Percentiles rank a stretch among this genome's conserved stretches.
These are phyloP conservation scores for Aphidoletes aphidimyza DNA, from an alignment of 2,888 invertebrate genomes.

Conservation along the genomic window DNA sequence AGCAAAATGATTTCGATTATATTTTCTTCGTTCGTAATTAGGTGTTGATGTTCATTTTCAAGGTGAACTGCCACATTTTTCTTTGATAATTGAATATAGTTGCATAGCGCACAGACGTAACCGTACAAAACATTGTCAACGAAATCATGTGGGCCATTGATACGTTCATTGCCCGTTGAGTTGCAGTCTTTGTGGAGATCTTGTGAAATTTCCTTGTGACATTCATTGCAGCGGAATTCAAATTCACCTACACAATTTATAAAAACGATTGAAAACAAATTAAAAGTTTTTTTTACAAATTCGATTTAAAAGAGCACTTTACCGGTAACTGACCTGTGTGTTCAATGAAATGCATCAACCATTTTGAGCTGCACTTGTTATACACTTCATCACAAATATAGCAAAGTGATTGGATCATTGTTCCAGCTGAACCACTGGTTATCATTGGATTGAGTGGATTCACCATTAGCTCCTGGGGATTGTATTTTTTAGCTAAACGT, in stretches of 20 bases:
- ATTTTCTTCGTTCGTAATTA: neutral
- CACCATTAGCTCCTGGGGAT: neutral
- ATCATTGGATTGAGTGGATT: neutral
- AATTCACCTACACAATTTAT: neutral
- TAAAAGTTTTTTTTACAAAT: neutral
- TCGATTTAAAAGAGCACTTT: too few species aligned
- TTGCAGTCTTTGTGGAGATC: slow-evolving; percentile 2
- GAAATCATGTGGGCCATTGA: slow-evolving; percentile 26
- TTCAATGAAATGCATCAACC: neutral
- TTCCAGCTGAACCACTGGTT: neutral
- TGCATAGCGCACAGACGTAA: neutral
- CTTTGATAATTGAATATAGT: neutral
- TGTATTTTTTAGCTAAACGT: neutral
- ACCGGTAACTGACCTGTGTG: slow-evolving; percentile 2
- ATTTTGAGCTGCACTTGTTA: neutral
- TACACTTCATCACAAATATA: neutral
- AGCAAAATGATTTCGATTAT: neutral
- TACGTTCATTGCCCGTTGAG: neutral
- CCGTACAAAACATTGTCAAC: neutral
- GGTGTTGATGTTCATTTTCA: neutral
- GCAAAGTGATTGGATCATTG: neutral
- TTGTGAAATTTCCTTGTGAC: neutral
- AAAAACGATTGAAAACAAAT: neutral
- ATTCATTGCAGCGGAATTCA: slow-evolving; percentile 4
- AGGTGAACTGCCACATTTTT: neutral